Conservation (phyloP, 64 coral and sea anemone species). For the Trachythela sp. region DNA sequence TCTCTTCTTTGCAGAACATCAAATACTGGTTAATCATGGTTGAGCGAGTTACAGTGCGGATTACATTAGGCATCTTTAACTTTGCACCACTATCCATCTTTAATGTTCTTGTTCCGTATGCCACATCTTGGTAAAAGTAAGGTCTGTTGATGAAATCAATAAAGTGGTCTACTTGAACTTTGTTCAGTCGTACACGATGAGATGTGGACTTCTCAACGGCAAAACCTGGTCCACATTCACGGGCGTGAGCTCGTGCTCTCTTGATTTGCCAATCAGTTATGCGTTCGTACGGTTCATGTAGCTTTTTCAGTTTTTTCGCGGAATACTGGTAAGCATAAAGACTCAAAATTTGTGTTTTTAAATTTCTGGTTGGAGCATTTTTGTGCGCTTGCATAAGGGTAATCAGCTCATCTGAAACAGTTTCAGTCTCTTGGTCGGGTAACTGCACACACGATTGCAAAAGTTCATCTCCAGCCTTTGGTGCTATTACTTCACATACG, state of each 20-base stretch:
- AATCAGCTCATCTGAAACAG: background rate
- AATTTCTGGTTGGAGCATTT: constrained; percentile 19
- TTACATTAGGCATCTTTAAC: background rate
- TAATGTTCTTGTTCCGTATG: background rate
- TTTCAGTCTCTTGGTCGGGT: background rate
- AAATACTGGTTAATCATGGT: constrained; percentile 3
- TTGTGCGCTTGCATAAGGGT: constrained; percentile 6
- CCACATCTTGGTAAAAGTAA: constrained; percentile 8
- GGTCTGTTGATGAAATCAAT: constrained; percentile 9
- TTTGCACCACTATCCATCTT: background rate
- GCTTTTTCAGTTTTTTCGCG: background rate
- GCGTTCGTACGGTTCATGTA: constrained; percentile 20
- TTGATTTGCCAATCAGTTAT: constrained; percentile 35
- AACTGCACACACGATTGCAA: constrained; percentile 10
- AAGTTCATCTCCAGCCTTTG: constrained; percentile 31
- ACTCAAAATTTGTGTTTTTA: constrained; percentile 32
- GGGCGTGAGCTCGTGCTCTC: constrained; percentile 21
- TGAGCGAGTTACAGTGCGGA: no score
- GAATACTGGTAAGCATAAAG: constrained; percentile 24
- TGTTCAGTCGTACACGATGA: constrained; percentile 31
- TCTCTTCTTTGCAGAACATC: background rate
- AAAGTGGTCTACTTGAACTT: background rate
- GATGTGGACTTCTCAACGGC: background rate
- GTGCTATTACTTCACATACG: constrained; percentile 10
- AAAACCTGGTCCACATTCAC: background rate